Conservation (phyloP, 2,113 vertebrate genomes). For the Anarhynchus alexandrinus region DNA sequence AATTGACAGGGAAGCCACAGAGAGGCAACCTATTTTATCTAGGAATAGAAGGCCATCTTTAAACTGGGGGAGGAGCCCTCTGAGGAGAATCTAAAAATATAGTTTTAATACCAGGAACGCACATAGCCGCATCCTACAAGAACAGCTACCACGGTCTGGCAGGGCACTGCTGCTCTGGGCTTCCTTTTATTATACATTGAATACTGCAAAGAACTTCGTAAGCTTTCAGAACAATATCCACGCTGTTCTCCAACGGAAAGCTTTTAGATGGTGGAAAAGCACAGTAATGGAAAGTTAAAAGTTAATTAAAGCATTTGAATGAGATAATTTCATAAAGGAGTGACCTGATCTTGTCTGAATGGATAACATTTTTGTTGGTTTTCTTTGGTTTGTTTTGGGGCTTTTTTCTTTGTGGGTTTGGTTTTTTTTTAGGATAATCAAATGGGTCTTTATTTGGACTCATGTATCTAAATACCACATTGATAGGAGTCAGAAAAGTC, state of each 20-base stretch:
- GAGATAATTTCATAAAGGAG: not conserved
- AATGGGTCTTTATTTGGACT: not conserved
- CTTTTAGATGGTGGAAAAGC: not conserved
- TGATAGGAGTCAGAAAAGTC: not conserved
- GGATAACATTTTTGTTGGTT: not conserved
- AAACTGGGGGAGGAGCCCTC: not conserved
- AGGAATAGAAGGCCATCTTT: not conserved
- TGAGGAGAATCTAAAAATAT: not conserved
- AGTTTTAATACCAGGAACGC: not conserved
- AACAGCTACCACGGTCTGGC: not conserved
- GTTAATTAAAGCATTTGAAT: not conserved
- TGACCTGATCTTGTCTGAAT: not conserved
- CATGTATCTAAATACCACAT: not conserved
- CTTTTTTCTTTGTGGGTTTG: not conserved
- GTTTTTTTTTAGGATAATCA: not conserved
- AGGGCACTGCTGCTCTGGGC: not conserved
- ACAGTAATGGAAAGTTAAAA: not conserved
- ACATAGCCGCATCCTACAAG: not conserved
- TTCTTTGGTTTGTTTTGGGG: not conserved
- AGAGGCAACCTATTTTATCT: not conserved
- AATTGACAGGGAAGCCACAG: not conserved
- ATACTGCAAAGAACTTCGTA: not conserved
- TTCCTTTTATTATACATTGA: not conserved
- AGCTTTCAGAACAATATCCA: not conserved
- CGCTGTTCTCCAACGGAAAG: not conserved